A percentile compares a stretch with the other conserved stretches of the same genome.
phyloP scores from a whole-genome alignment of 1,140 invertebrate genomes.

The Rhagoletis pomonella region DNA sequence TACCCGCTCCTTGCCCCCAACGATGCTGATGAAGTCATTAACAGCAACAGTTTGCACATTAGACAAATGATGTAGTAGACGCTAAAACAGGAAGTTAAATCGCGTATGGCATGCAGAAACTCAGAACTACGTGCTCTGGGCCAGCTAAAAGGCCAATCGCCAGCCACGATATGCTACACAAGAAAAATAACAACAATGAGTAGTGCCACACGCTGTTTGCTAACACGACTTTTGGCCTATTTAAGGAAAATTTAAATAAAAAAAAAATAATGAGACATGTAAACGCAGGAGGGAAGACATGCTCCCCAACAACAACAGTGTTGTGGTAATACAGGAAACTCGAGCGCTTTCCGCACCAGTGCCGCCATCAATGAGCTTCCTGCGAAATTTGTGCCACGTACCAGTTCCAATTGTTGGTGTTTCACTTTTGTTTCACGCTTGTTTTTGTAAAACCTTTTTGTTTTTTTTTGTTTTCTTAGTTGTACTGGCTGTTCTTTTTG shows the following conservation, averaged over 20 bases:
- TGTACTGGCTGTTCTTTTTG: background rate
- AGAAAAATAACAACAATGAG: background rate
- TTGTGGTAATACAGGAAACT: background rate
- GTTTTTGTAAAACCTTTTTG: background rate
- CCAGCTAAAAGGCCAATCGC: background rate
- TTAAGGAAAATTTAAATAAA: conserved; percentile 1
- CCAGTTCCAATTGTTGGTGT: conserved; percentile 16
- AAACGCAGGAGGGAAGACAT: background rate
- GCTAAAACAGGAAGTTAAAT: conserved; percentile 15
- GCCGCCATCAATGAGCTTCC: conserved; percentile 33
- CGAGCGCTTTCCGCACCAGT: conserved; percentile 19
- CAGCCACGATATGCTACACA: background rate
- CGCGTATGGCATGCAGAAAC: background rate
- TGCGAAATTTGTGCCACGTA: conserved; percentile 34
- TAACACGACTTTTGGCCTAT: conserved; percentile 27
- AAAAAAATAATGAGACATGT: background rate
- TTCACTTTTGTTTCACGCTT: background rate
- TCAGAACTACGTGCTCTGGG: background rate
- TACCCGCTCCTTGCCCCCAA: background rate
- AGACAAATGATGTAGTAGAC: conserved; percentile 41
- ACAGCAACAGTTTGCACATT: background rate
- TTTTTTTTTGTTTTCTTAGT: background rate
- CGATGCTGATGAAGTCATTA: conserved; percentile 23
- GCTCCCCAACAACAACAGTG: background rate
- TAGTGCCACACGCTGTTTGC: background rate